phyloP scores from a whole-genome alignment of 2,113 vertebrate genomes.

The Macheiramphus alcinus region DNA sequence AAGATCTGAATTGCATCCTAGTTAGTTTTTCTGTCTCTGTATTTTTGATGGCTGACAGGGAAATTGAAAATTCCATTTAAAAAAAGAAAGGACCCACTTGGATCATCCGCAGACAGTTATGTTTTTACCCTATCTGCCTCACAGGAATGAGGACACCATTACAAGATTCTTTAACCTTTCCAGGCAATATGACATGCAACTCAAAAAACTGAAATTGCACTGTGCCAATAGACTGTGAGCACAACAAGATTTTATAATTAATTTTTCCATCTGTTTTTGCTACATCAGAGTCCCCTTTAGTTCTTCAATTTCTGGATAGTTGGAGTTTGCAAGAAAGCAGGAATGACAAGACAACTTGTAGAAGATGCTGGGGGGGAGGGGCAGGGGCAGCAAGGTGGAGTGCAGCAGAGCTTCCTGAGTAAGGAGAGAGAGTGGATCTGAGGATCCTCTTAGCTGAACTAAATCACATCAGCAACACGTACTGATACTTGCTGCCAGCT shows the following conservation, averaged over 20 bases:
- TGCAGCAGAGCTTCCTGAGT: neutral
- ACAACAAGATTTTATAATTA: neutral
- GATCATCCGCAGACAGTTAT: neutral
- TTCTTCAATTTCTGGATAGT: neutral
- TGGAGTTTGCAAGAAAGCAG: neutral
- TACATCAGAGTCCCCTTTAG: neutral
- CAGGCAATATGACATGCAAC: neutral
- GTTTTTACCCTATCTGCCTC: neutral
- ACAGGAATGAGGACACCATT: neutral
- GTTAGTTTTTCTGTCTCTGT: neutral
- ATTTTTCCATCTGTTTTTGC: neutral
- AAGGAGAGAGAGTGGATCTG: neutral
- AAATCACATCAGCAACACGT: neutral
- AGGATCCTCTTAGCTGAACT: neutral
- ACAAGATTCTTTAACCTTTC: neutral
- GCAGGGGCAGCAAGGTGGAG: neutral
- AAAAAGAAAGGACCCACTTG: neutral
- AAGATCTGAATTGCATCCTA: neutral
- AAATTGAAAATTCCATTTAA: neutral
- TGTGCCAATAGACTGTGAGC: neutral
- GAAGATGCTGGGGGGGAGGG: neutral
- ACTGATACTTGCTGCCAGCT: neutral
- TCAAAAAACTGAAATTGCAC: neutral
- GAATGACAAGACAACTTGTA: neutral
- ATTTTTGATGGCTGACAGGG: neutral